Conservation (phyloP, 2,113 vertebrate species). For the Ammodytes dubius region DNA sequence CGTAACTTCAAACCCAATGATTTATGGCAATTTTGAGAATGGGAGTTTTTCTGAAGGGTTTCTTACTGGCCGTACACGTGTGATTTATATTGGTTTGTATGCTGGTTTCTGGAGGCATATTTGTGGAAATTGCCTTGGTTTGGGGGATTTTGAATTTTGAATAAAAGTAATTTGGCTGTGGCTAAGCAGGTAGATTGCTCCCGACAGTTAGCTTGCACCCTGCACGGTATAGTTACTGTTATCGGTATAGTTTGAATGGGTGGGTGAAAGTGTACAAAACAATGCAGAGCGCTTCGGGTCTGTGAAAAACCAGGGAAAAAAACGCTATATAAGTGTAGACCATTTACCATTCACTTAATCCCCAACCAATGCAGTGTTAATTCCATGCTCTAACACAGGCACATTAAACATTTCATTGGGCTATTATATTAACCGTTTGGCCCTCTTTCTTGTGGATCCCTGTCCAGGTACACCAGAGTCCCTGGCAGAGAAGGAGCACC, state of each 20-base stretch:
- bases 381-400: neutral
- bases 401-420: no score
- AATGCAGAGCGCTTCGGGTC: no score
- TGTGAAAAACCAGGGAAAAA: no score
- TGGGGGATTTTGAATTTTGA: neutral
- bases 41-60: slow-evolving; percentile 18
- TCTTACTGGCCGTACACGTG: slow-evolving; percentile 1
- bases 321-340: no score
- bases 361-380: neutral
- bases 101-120: neutral
- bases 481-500: slow-evolving; percentile 94
- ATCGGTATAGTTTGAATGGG: no score
- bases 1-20: slow-evolving; percentile 39
- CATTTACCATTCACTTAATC: no score
- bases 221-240: no score
- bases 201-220: no score
- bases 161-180: no score
- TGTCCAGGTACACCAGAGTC: slow-evolving; percentile 91
- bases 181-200: no score
- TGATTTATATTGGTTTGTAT: neutral
- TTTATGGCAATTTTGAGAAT: slow-evolving; percentile 34
- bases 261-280: no score
- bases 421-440: no score
- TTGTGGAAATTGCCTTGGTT: slow-evolving; percentile 15
- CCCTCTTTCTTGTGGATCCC: neutral